Base-by-base conservation (phyloP, 2,888 invertebrate species). In the Hesperia comma region DNA sequence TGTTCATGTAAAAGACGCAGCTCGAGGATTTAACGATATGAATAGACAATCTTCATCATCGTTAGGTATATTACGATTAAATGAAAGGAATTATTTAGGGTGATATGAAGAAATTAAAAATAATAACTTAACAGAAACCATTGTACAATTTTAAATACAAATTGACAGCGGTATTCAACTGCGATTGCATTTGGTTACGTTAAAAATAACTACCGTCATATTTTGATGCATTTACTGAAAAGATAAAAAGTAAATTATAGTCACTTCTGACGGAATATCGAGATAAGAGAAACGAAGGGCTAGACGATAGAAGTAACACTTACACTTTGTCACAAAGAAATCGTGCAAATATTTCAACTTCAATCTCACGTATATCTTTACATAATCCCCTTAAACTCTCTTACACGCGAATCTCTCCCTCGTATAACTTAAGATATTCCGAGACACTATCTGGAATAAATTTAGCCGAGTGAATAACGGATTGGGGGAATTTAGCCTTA, bases 401-500 rank as follows among this genome's bases (percentile, higher is more conserved):
- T 15, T 53, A 43, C 53, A 60, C 41, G 51, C 57, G 51, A 64
- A 46, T 10, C 41, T 40, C 57, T 17, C 46, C 57, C 53, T 49
- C 40, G 46, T 21, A 33, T 55, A 63, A 21, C 37, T 66, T 60
- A 66, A 66, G 64, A 54, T 66, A 66, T 66, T 53, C 64, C 32
- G 43, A 66, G 64, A 60, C 64, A 66, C 64, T 66, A 60, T 66
- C 58, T 46, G 33, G 64, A 60, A 66, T 66, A 66, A 66, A 66
- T 66, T 64, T 54, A 60, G 33, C 53, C 53, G 26, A 53, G 43
- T 40, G 40, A 53, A 61, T 63, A 66, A 67, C 43, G 46, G 41
- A 68, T 67, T 68, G 19, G 58, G 58, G 67, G 46, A 69, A 61
- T 68, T 69, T n/a, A 53, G 64, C n/a, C 56, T 66, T 55, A 53